These are phyloP conservation scores for Myotis pilosus DNA, from an alignment of 2,797 vertebrate species.

Conservation along the genomic window DNA sequence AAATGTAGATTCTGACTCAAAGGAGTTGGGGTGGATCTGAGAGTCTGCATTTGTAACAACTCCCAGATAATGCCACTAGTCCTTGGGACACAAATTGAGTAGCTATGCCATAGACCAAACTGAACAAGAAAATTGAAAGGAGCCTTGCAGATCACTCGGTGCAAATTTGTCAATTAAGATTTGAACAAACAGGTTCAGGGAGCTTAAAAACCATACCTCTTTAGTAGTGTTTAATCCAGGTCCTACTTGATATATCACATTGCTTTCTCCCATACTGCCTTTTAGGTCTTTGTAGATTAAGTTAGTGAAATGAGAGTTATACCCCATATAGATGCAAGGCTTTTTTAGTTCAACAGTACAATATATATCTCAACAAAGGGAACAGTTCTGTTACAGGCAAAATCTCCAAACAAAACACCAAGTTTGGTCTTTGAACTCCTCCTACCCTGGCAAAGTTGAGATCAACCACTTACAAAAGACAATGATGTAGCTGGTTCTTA, in stretches of 20 bases:
- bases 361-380: not conserved
- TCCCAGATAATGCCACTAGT: not conserved
- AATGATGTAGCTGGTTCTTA: not conserved
- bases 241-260: conserved; percentile 12
- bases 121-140: not conserved
- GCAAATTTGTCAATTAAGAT: not conserved
- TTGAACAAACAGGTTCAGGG: not conserved
- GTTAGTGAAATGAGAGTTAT: not conserved
- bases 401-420: conserved; percentile 12
- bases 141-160: not conserved
- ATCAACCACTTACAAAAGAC: not conserved
- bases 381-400: not conserved
- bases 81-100: not conserved
- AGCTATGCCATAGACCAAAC: not conserved
- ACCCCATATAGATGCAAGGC: not conserved
- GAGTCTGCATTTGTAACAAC: not conserved
- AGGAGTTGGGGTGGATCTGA: not conserved
- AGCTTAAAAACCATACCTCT: not conserved
- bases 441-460: not conserved
- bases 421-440: not conserved
- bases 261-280: not conserved
- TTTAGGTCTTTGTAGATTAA: not conserved
- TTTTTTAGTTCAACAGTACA: not conserved
- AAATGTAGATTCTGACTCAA: conserved; percentile 16
- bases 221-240: not conserved